Conservation (phyloP, 2,113 vertebrate species). For the Brienomyrus longianalis region DNA sequence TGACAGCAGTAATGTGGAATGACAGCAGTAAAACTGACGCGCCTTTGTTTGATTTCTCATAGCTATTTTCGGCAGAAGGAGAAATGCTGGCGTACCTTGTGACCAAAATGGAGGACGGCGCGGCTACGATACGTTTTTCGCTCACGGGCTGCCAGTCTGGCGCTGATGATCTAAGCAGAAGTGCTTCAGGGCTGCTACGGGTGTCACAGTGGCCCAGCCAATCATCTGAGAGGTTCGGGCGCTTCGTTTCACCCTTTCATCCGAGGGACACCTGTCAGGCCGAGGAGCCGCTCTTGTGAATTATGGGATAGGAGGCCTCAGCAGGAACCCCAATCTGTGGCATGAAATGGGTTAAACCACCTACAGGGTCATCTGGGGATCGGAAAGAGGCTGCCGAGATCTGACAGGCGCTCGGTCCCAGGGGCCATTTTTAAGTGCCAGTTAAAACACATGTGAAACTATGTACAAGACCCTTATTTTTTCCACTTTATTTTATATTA, state of each 20-base stretch:
- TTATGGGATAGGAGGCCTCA: constrained; percentile 63
- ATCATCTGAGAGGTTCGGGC: constrained; percentile 60
- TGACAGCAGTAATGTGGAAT: not conserved
- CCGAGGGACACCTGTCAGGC: constrained; percentile 62
- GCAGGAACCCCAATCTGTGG: constrained; percentile 57
- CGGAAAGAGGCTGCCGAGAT: constrained; percentile 50
- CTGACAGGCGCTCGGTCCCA: constrained; percentile 20
- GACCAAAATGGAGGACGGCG: not conserved
- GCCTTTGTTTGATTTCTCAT: not conserved
- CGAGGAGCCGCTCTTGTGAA: constrained; percentile 67
- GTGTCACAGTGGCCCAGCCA: constrained; percentile 70
- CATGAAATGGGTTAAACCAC: constrained; percentile 85
- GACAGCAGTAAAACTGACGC: not conserved
- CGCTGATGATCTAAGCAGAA: constrained; percentile 85
- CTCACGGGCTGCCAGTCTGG: constrained; percentile 37
- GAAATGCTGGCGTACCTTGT: not conserved
- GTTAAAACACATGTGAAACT: not conserved
- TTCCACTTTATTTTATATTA: not conserved
- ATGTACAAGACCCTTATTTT: not conserved
- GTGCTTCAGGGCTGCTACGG: constrained; percentile 50
- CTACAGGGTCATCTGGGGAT: constrained; percentile 54
- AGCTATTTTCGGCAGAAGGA: not conserved
- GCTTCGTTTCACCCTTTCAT: constrained; percentile 85
- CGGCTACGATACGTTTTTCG: not conserved
- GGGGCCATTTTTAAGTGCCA: not conserved